phyloP scores from a whole-genome alignment of 2,888 invertebrate genomes.

The Drymonia ruficornis region DNA sequence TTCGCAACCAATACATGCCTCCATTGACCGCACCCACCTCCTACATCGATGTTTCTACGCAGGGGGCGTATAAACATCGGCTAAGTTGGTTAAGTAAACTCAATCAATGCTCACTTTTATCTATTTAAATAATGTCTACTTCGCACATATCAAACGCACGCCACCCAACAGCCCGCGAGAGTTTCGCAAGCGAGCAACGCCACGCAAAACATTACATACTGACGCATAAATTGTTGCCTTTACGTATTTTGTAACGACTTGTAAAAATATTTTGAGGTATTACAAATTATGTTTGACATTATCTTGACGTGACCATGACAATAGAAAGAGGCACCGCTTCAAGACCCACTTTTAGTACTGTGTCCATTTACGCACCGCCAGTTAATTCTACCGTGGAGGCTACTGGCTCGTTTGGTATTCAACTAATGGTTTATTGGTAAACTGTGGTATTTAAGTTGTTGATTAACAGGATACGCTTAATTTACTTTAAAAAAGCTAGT shows the following conservation, averaged over 20 bases:
- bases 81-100: conserved; percentile 6
- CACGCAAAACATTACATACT: conserved; percentile 35
- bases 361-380: conserved; percentile 12
- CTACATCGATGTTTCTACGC: not conserved
- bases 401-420: not conserved
- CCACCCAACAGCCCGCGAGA: conserved; percentile 27
- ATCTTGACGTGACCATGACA: conserved; percentile 41
- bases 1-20: not conserved
- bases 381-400: conserved; percentile 6
- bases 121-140: conserved; percentile 34
- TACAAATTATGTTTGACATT: conserved; percentile 42
- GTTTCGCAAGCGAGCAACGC: conserved; percentile 33
- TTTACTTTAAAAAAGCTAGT: no score
- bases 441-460: not conserved
- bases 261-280: conserved; percentile 40
- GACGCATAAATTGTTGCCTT: conserved; percentile 35
- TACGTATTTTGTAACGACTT: conserved; percentile 36
- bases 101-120: conserved; percentile 18
- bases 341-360: conserved; percentile 27
- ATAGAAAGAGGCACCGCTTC: conserved; percentile 32
- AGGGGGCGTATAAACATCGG: no score
- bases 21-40: not conserved
- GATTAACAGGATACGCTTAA: not conserved
- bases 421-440: not conserved
- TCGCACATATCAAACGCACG: conserved; percentile 40